Base-by-base conservation (phyloP, 2,113 vertebrate species). In the Silurus asotus region DNA sequence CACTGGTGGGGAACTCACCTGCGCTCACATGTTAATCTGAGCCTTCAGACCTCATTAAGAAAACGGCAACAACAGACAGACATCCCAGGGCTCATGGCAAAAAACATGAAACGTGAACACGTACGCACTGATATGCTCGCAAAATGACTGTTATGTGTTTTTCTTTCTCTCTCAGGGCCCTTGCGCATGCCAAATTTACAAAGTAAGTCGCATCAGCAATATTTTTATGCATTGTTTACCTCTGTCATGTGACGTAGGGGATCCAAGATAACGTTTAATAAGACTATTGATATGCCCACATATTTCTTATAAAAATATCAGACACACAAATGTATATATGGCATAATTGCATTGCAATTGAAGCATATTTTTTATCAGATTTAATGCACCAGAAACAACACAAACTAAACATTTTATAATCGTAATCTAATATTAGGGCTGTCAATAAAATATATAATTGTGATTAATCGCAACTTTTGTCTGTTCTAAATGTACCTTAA, bases 131-230 rank as follows among this genome's bases (percentile, higher is more conserved):
- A 56, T 19, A 8, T 76, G 19, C 82, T 64, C 25, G 48, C 81
- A 15, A n/a, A 25, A 25, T 84, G 28, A 65, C 45, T 23, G 37
- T 76, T 82, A 83, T 67, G 45, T 45, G 51, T 80, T 81, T 28
- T 20, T 90, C 84, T 88, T 23, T 86, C 25, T 82, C 23, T 62
- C 93, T 28, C 92, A 99, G 98, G 93, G 98, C 97, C 80, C 97
- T 99, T 0, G 98, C 98, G 84, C 98, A 99, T 20, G 96, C 97
- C 93, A 99, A 98, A 91, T 99, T 99, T 92, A 99, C 98, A 89
- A 99, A 99, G 98, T 99, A 95, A 98, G 98, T 97, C 84, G 83
- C 19, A 62, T 86, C 61, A 13, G 14, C 74, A 11, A 4, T 20
- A n/a, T 59, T 8, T 79, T 20, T 3, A 10, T 56, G 37, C 3